Percentiles rank a stretch among this genome's conserved stretches.
Evolutionary conservation across 64 coral and sea anemone genomes (phyloP).

Genomic region (Montipora efflorescens): DNA sequence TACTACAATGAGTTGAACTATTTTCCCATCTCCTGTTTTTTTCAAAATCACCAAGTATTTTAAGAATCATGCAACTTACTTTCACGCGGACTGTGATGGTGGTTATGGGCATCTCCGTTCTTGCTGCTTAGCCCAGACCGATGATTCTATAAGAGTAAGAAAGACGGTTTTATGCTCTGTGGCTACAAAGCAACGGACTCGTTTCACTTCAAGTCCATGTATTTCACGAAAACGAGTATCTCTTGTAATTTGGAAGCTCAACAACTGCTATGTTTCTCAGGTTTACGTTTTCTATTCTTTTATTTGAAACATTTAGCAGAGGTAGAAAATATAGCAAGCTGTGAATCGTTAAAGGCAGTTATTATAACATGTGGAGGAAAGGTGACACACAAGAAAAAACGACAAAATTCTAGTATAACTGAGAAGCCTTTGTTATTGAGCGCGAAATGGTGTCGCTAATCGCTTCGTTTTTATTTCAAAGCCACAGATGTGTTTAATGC

Average conservation of each 20-base stretch:
- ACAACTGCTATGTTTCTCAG: background rate
- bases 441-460: conserved; percentile 51
- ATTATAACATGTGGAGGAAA: background rate
- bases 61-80: background rate
- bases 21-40: background rate
- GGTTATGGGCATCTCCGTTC: conserved; percentile 13
- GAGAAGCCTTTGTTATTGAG: conserved; percentile 7
- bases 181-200: background rate
- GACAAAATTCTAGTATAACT: background rate
- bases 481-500: conserved; percentile 45
- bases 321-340: background rate
- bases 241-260: background rate
- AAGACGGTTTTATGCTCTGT: background rate
- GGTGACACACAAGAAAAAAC: background rate
- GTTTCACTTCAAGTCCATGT: background rate
- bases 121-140: conserved; percentile 24
- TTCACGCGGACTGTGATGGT: conserved; percentile 32
- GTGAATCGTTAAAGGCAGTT: background rate
- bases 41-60: background rate
- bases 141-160: conserved; percentile 15
- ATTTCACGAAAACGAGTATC: background rate
- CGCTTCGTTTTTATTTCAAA: conserved; percentile 55
- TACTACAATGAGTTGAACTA: background rate
- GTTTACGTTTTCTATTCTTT: background rate
- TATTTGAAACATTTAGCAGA: background rate